Base-by-base conservation (phyloP, 2,888 invertebrate species). In the Synanthedon tipuliformis region DNA sequence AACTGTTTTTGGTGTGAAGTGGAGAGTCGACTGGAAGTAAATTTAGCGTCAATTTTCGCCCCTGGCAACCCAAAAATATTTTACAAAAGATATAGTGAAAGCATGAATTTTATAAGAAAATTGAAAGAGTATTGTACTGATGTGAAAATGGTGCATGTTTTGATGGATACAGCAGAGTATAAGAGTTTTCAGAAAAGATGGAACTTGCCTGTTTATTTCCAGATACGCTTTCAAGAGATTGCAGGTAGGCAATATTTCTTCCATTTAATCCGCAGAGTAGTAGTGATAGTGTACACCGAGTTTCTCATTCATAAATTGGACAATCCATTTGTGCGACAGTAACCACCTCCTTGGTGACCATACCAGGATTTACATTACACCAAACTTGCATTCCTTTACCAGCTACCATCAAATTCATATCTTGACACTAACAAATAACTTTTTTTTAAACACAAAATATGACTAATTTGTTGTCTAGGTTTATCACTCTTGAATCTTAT, bases 201-300 rank as follows among this genome's bases (percentile, higher is more conserved):
- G 95, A 98, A 97, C 81, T 88, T 98, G 52, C 95, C 96, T 11
- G 97, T 98, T n/a, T 98, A 98, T 80, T 98, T 96, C 77, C 97
- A 98, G 85, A 95, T 96, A 61, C 90, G 96, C 61, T 97, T 96
- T 84, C 97, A 97, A 88, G 95, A 97, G 84, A 95, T 98, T 71
- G 96, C 95, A 53, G 93, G 94, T 61, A 83, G n/a, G 51, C 7
- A 41, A 10, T 10, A 34, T 34, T 34, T 34, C 10, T 34, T 10
- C 2, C 34, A 23, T 1, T 34, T 34, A 15, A 48, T 1, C 13
- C 8, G 10, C 34, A 34, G 8, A 10, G 10, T 10, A 34, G 34
- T 34, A 1, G 10, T 34, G 10, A 10, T 1, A 27, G 7, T 27
- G 27, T 27, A 27, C 27, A 8, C 8, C 2, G 8, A 27, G 27